Base-by-base conservation (phyloP, 2,113 vertebrate species). In the Anoura caudifer region DNA sequence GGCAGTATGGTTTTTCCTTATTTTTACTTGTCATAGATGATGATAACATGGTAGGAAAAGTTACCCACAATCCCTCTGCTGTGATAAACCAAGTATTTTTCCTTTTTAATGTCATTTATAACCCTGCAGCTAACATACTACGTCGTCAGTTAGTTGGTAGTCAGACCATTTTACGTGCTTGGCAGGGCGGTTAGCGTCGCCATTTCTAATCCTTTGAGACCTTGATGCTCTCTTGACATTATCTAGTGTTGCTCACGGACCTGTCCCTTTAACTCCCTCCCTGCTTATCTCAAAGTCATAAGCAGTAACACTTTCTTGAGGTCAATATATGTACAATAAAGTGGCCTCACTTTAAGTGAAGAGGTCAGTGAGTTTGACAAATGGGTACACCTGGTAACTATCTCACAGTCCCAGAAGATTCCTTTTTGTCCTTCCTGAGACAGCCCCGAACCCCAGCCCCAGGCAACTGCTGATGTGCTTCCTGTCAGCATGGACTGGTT, bases 121-220 rank as follows among this genome's bases (percentile, higher is more conserved):
- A 33, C n/a, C 33, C 59, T 31, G 5, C 20, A 52, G n/a, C 47
- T 45, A 14, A 14, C 82, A 4, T 73, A n/a, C n/a, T 9, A 12
- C 65, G 80, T 82, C 12, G 47, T 87, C 52, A 36, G 72, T 70
- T 77, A 26, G 28, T 77, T 95, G 75, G 41, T 61, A 73, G 72
- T 65, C 45, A 73, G 61, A 56, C 59, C 20, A 56, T 80, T 61
- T 73, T 33, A 43, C 72, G n/a, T 56, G 45, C 47, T 59, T 70
- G 36, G 43, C 85, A 77, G 65, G 56, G 56, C 85, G 15, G 36
- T 92, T 56, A 90, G 50, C 77, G 59, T 20, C 61, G 67, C 13
- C 43, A 10, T 54, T 89, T 76, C 50, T 54, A 4, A 24, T 77
- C 33, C 59, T 89, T 79, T 56, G 88, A 81, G 41, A 77, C 59